These are phyloP conservation scores for Romanogobio albipinnatus DNA, from an alignment of 2,113 vertebrate genomes.

Conservation along the genomic window DNA sequence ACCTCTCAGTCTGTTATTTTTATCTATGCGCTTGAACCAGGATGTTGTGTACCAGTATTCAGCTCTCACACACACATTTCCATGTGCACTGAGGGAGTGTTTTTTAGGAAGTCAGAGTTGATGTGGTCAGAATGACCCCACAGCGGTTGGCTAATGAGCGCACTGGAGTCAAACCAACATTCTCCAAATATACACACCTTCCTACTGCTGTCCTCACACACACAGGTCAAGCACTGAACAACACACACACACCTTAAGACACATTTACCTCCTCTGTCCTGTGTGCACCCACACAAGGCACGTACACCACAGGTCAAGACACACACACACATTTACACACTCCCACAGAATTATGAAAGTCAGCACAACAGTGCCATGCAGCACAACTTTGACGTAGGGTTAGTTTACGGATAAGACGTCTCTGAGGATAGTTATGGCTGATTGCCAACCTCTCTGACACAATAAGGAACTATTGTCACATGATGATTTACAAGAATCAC, in stretches of 20 bases:
- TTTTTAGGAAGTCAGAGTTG: conserved; percentile 91
- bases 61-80: conserved; percentile 37
- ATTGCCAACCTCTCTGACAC: conserved; percentile 15
- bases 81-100: conserved; percentile 75
- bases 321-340: conserved; percentile 49
- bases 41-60: conserved; percentile 84
- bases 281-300: conserved; percentile 76
- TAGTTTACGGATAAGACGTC: conserved; percentile 10
- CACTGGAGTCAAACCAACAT: conserved; percentile 75
- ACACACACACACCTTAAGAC: conserved; percentile 32
- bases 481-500: conserved; percentile 21
- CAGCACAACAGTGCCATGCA: conserved; percentile 24
- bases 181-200: conserved; percentile 74
- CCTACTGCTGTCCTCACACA: conserved; percentile 76
- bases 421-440: conserved; percentile 29
- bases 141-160: conserved; percentile 86
- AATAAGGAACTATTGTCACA: conserved; percentile 6
- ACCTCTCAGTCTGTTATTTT: conserved; percentile 73
- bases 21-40: conserved; percentile 82
- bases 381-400: conserved; percentile 23
- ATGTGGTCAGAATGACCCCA: conserved; percentile 85
- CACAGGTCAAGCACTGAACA: conserved; percentile 34
- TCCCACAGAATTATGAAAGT: conserved; percentile 26
- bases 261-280: conserved; percentile 36
- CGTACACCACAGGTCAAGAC: conserved; percentile 71